These are phyloP conservation scores for Aphelenchoides fujianensis DNA, from an alignment of 1,140 invertebrate species.

Conservation along the genomic window DNA sequence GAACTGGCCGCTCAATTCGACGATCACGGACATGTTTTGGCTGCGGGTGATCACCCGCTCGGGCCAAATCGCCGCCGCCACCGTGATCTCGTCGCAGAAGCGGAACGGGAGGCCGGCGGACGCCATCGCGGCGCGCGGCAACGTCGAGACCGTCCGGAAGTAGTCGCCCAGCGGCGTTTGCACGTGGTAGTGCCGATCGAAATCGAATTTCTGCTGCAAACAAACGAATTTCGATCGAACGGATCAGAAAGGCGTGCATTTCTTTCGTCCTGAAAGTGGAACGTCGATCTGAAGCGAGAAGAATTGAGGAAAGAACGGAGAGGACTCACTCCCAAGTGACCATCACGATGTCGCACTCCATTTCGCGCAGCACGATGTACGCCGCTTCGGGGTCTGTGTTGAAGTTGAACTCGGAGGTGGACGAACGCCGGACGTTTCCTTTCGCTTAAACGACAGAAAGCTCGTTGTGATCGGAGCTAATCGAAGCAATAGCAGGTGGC, in stretches of 20 bases:
- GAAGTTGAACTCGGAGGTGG: constrained; percentile 77
- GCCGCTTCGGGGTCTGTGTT: constrained; percentile 75
- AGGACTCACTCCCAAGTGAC: constrained; percentile 62
- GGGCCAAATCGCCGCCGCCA: constrained; percentile 50
- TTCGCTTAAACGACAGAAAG: constrained; percentile 61
- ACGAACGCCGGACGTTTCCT: constrained; percentile 71
- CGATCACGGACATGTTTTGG: constrained; percentile 43
- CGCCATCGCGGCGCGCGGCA: constrained; percentile 41
- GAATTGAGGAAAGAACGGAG: not conserved
- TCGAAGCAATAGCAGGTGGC: not conserved
- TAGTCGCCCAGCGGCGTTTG: constrained; percentile 52
- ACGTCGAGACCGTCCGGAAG: constrained; percentile 43
- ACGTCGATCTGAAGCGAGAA: not conserved
- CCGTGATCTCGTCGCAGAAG: constrained; percentile 59
- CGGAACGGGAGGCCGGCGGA: constrained; percentile 43
- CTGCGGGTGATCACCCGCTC: constrained; percentile 45
- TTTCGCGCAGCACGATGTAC: constrained; percentile 79
- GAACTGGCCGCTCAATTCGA: constrained; percentile 50
- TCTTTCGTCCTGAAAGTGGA: constrained; percentile 28
- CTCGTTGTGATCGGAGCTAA: not conserved
- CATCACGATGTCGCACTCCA: constrained; percentile 71
- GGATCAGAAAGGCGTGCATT: constrained; percentile 25
- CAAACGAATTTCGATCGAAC: constrained; percentile 16
- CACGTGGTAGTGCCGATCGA: constrained; percentile 52
- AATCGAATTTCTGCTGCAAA: constrained; percentile 42